Conservation (phyloP, 2,888 invertebrate genomes). For the Diogma glabrata region DNA sequence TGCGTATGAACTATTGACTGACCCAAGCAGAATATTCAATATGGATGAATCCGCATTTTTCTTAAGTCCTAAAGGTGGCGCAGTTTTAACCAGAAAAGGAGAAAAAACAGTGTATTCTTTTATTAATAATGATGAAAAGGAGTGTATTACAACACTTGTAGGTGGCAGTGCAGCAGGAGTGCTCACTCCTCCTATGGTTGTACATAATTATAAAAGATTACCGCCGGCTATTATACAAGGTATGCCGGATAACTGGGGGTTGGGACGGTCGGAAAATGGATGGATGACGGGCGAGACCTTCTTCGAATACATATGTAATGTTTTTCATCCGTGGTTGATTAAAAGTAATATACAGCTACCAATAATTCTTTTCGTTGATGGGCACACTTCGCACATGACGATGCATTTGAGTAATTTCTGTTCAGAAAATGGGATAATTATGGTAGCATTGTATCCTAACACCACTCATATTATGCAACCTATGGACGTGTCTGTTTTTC, state of each 20-base stretch:
- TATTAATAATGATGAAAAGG: constrained; percentile 21
- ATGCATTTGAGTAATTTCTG: constrained; percentile 30
- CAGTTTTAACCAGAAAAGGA: constrained; percentile 21
- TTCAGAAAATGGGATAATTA: constrained; percentile 26
- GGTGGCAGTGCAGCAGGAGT: constrained; percentile 22
- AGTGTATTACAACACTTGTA: constrained; percentile 21
- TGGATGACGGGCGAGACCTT: constrained; percentile 34
- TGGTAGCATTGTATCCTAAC: constrained; percentile 29
- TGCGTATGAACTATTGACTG: constrained; percentile 20
- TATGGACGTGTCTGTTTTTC: constrained; percentile 30
- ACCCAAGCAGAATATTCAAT: constrained; percentile 26
- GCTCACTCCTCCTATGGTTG: constrained; percentile 23
- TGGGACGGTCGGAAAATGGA: constrained; percentile 31
- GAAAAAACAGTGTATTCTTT: constrained; percentile 21
- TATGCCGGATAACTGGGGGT: constrained; percentile 24
- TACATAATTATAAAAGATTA: neutral
- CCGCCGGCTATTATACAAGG: neutral
- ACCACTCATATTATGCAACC: constrained; percentile 32
- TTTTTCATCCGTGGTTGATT: constrained; percentile 30
- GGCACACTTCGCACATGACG: constrained; percentile 30
- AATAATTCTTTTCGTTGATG: constrained; percentile 32
- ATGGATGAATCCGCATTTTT: constrained; percentile 27
- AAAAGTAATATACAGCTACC: constrained; percentile 26
- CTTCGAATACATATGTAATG: constrained; percentile 30
- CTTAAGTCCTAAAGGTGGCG: constrained; percentile 22